Evolutionary conservation across 53 echinoderm and acorn worm species (phyloP), one percentile per base, ranked within the genome.

Genomic region (Stichopus horrens): DNA sequence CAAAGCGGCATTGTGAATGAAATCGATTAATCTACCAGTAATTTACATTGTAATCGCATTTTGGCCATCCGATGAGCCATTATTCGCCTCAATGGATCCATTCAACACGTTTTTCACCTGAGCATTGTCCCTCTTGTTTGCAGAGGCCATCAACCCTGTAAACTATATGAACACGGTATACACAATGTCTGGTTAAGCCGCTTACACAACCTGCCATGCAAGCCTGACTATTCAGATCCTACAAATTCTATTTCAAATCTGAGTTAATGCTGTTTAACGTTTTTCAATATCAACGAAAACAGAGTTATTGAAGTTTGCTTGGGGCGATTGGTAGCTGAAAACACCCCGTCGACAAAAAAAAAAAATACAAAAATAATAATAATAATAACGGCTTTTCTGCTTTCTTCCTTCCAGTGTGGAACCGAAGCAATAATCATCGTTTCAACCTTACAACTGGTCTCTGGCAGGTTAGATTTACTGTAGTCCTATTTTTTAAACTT

Each of bases 11-110:
- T 7, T 11, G 7, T 81, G 58, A 21, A 81, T 9, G 23, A 8
- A 81, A 18, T 81, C 81, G 58, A 81, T 81, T 81, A 81, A 81
- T 81, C 56, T 57, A 81, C 57, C 81, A 20, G 81, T 81, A 81
- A 81, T 81, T 81, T 81, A 81, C 57, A 81, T 81, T 81, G 81
- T 81, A 81, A 56, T 81, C 71, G 52, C 57, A 56, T 56, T 81
- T 81, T 81, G 55, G 18, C 21, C 23, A 81, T 56, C 56, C 81
- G 81, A 23, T 56, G 57, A 81, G 21, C 81, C 58, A 81, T 81
- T 81, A 81, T 56, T 81, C 81, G 81, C 81, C 58, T 19, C 22
- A 22, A 57, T 81, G 81, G 18, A 21, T 0, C 81, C 58, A 57
- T 81, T 81, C 13, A 81, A 18, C 10, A 7, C n/a, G 57, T 52